Evolutionary conservation across 2,113 vertebrate species (phyloP).

Genomic region (Himantopus leucocephalus): DNA sequence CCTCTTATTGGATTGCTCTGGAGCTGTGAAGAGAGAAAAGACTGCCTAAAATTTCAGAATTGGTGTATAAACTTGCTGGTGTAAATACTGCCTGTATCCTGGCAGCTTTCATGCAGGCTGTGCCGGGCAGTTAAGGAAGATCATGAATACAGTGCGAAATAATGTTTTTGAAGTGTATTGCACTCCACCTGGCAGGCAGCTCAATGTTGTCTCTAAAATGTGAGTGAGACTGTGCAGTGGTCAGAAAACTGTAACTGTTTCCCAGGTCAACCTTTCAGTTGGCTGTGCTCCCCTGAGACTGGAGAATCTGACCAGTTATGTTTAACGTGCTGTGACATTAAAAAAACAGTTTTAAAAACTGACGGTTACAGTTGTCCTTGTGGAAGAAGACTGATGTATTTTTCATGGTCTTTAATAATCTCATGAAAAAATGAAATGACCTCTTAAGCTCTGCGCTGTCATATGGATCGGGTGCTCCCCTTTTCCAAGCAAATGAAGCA

Average conservation of each 20-base stretch:
- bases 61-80: background rate
- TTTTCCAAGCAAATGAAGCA: background rate
- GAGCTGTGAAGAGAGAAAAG: background rate
- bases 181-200: background rate
- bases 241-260: background rate
- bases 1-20: background rate
- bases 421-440: background rate
- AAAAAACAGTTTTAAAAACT: background rate
- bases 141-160: background rate
- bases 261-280: accelerated
- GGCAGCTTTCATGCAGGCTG: background rate
- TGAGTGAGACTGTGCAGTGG: background rate
- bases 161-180: background rate
- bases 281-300: background rate
- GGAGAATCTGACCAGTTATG: accelerated
- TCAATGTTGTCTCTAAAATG: background rate
- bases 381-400: background rate
- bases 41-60: background rate
- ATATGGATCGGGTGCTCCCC: background rate
- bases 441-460: background rate
- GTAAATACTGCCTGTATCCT: background rate
- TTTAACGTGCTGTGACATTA: background rate
- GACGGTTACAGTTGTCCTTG: background rate
- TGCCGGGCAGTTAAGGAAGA: background rate
- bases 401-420: background rate